A percentile compares a stretch with the other conserved stretches of the same genome.
Conservation (phyloP, 2,888 invertebrate genomes). For the Spodoptera littoralis region DNA sequence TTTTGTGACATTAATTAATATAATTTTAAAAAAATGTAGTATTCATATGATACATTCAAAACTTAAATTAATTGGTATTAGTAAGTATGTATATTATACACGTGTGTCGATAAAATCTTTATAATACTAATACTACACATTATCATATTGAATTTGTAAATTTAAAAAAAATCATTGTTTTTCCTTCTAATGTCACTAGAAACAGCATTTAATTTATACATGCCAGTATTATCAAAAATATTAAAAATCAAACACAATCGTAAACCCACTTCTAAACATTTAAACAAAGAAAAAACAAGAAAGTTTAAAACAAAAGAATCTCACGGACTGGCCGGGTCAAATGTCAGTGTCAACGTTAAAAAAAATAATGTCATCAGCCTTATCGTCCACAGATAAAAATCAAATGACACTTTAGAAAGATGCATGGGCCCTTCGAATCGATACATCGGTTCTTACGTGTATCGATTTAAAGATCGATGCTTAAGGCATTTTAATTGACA, state of each 20-base stretch:
- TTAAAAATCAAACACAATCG: no score
- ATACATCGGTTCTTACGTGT: constrained; percentile 72
- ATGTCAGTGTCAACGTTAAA: constrained; percentile 69
- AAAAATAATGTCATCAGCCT: constrained; percentile 72
- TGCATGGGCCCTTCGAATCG: constrained; percentile 69
- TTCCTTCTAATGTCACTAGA: no score
- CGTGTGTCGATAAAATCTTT: no score
- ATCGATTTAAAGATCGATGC: constrained; percentile 75
- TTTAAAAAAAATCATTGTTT: no score
- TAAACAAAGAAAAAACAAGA: constrained; percentile 30
- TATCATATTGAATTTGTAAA: no score
- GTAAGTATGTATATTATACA: no score
- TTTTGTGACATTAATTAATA: background rate
- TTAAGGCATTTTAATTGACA: constrained; percentile 75
- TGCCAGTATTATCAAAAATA: no score
- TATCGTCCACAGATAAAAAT: constrained; percentile 73
- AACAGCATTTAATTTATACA: no score
- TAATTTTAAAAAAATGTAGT: background rate
- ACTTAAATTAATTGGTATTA: no score
- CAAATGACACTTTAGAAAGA: constrained; percentile 79
- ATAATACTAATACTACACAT: no score
- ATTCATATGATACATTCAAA: no score
- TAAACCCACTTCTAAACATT: no score
- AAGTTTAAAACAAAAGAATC: constrained; percentile 43
- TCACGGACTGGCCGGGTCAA: constrained; percentile 40